Conservation (phyloP, 2,888 invertebrate species). For the Chaitophorus viminalis region DNA sequence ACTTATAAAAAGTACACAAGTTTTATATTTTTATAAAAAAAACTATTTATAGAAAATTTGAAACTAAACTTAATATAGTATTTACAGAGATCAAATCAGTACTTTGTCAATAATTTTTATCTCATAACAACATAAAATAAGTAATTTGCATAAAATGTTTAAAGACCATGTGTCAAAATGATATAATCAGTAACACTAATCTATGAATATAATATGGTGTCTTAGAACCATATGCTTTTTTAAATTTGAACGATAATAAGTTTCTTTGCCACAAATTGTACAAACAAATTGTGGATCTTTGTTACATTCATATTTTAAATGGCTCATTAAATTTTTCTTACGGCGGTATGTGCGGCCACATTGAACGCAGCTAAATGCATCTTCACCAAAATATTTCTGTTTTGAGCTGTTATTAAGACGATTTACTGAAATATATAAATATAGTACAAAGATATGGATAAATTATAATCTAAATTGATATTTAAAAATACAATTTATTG, state of each 20-base stretch:
- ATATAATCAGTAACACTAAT: conserved; percentile 11
- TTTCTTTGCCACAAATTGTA: conserved; percentile 65
- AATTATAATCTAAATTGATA: neutral
- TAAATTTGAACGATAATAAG: conserved; percentile 63
- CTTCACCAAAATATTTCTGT: conserved; percentile 49
- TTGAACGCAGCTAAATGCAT: conserved; percentile 54
- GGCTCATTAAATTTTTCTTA: conserved; percentile 62
- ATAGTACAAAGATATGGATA: neutral
- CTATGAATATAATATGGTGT: conserved; percentile 55
- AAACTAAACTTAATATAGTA: neutral
- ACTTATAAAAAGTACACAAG: neutral
- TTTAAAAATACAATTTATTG: neutral
- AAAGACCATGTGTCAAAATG: neutral
- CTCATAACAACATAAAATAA: neutral
- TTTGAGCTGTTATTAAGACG: conserved; percentile 34
- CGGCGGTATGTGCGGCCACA: conserved; percentile 63
- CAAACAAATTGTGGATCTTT: conserved; percentile 73
- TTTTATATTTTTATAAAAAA: neutral
- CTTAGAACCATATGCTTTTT: conserved; percentile 63
- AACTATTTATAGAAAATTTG: neutral
- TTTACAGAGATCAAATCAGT: neutral
- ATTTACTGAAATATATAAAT: conserved; percentile 8
- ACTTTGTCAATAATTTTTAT: neutral
- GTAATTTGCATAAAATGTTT: neutral
- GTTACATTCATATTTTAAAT: conserved; percentile 62